Evolutionary conservation across 2,797 vertebrate species (phyloP), one percentile per base, ranked within the genome.

Genomic region (Serranus cabrilla): DNA sequence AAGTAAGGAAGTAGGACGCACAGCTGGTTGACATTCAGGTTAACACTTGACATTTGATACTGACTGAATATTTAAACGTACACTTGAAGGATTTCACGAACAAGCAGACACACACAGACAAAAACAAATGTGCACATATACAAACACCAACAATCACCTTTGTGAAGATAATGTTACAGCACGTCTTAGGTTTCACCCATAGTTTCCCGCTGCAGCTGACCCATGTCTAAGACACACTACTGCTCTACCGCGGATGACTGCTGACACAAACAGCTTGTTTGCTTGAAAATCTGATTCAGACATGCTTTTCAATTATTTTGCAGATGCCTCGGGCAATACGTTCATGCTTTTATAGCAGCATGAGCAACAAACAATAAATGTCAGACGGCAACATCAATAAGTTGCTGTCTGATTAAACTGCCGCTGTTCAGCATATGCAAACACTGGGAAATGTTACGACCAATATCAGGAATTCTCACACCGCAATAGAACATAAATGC

Each of bases 161-260:
- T 17, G 39, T 67, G 55, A 9, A 69, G 89, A 71, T 93, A 75
- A 85, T 59, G 84, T 94, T 84, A 81, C 91, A 80, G 65, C 57
- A 45, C 27, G 50, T 76, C 77, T 94, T 73, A 11, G 13, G 81
- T 93, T 89, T 88, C 88, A 74, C 27, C 40, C 74, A 23, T 51
- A 2, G 63, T 65, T 80, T 83, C 46, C 66, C 23, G n/a, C 43
- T 62, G 56, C 14, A 68, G 52, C 76, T 82, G 65, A 87, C 60
- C 39, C 16, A 8, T 17, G 60, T 76, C 40, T 77, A 50, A 79
- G 81, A 84, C 63, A 74, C 68, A 72, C 45, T 1, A 1, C 45
- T 13, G 60, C 46, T 82, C 63, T 67, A 59, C 73, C 42, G 20
- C 13, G 23, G 20, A 39, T 59, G 42, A 63, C 49, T 52, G 52